Evolutionary conservation across 2,888 invertebrate species (phyloP).

Genomic region (Philhelius pedissequus): DNA sequence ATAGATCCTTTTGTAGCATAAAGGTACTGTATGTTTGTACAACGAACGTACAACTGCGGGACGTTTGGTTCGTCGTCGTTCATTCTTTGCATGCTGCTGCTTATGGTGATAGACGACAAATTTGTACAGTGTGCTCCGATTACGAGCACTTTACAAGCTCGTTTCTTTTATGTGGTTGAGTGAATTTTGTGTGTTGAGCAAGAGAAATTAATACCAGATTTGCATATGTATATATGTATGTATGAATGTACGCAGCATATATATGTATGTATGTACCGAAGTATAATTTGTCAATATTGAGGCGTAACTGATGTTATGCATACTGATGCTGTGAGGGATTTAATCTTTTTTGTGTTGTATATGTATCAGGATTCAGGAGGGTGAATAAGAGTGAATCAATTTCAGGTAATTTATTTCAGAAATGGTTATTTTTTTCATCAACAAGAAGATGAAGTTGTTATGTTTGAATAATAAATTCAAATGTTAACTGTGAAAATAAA

Average conservation of each 20-base stretch:
- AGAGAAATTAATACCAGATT: slow-evolving; percentile 60
- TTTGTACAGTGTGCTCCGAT: slow-evolving; percentile 40
- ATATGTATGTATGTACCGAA: neutral
- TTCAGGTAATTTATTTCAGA: slow-evolving; percentile 26
- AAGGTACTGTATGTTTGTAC: neutral
- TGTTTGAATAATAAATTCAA: slow-evolving; percentile 6
- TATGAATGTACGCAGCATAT: neutral
- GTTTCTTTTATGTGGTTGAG: slow-evolving; percentile 55
- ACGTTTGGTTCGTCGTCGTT: neutral
- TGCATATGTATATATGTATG: slow-evolving; percentile 43
- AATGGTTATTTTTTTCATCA: neutral
- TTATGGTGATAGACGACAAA: slow-evolving; percentile 23
- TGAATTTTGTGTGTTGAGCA: slow-evolving; percentile 54
- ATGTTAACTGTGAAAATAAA: neutral
- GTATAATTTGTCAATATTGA: slow-evolving; percentile 62
- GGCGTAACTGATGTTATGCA: slow-evolving; percentile 49
- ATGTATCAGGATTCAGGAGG: neutral
- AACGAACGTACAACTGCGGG: neutral
- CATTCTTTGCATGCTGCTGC: neutral
- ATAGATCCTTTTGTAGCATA: neutral
- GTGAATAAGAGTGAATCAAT: slow-evolving; percentile 21
- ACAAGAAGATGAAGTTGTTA: slow-evolving; percentile 15
- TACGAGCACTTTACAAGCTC: slow-evolving; percentile 64
- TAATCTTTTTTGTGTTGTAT: neutral
- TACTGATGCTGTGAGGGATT: slow-evolving; percentile 43